A percentile compares a stretch with the other conserved stretches of the same genome.
phyloP scores from a whole-genome alignment of 2,113 vertebrate species.

The Rhagologus leucostigma region DNA sequence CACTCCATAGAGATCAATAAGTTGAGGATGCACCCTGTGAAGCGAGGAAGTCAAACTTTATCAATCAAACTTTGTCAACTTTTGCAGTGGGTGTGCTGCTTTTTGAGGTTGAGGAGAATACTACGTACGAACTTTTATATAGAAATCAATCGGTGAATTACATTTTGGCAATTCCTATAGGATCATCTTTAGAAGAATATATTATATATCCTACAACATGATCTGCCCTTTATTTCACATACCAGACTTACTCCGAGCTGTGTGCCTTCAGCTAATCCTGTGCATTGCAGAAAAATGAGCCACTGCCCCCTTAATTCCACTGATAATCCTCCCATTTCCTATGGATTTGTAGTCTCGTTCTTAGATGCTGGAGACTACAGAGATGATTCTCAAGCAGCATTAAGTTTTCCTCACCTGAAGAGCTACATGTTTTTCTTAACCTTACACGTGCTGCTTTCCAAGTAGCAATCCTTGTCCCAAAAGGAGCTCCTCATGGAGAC shows the following conservation, averaged over 20 bases:
- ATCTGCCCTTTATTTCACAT: neutral
- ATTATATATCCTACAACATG: neutral
- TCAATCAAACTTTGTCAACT: neutral
- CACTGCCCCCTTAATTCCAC: neutral
- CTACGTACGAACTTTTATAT: rapidly evolving
- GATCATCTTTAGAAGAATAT: neutral
- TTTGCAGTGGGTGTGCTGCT: neutral
- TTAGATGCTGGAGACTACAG: neutral
- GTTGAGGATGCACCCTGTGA: constrained; percentile 78
- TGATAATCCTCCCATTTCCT: neutral
- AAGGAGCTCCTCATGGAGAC: neutral
- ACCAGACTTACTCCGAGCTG: neutral
- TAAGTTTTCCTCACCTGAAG: neutral
- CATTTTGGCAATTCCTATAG: neutral
- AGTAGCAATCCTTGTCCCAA: neutral
- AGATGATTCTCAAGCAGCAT: neutral
- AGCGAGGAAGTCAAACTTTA: constrained; percentile 2
- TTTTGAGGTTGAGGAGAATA: neutral
- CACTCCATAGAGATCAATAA: constrained; percentile 79
- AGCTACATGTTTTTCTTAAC: neutral
- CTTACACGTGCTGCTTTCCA: neutral
- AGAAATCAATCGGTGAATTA: neutral
- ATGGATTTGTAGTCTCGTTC: neutral
- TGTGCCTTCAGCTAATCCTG: neutral
- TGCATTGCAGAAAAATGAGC: neutral